phyloP scores from a whole-genome alignment of 2,797 vertebrate species.

The Schizopygopsis malacanthus region DNA sequence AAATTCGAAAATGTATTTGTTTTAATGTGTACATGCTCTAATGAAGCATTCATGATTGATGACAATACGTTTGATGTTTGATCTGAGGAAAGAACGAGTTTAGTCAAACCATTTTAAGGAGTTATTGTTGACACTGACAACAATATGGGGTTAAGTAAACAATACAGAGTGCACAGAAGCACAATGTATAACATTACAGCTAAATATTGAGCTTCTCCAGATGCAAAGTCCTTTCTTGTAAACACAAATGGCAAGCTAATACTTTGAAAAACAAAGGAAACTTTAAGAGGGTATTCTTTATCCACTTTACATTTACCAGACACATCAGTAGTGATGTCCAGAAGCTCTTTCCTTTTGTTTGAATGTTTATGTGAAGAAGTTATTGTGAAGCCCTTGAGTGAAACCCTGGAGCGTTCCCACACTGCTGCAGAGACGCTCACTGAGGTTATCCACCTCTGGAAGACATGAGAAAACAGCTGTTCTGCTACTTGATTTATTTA shows the following conservation, averaged over 20 bases:
- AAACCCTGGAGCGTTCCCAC: conserved; percentile 29
- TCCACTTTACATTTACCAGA: not conserved
- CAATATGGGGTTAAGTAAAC: not conserved
- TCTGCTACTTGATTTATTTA: not conserved
- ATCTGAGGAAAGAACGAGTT: not conserved
- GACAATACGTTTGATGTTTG: not conserved
- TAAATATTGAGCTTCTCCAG: not conserved
- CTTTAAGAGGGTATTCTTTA: not conserved
- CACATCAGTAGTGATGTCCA: not conserved
- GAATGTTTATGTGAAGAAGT: conserved; percentile 27
- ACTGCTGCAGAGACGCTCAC: not conserved
- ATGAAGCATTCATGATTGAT: not conserved
- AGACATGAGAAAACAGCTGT: conserved; percentile 39
- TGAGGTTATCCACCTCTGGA: conserved; percentile 47
- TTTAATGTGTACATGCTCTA: not conserved
- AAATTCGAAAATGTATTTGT: not conserved
- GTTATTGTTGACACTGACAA: conserved; percentile 1
- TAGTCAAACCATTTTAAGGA: not conserved
- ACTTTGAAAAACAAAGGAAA: not conserved
- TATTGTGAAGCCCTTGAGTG: conserved; percentile 2
- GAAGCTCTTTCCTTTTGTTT: conserved; percentile 13
- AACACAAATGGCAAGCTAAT: not conserved
- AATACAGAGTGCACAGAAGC: not conserved
- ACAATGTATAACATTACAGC: not conserved
- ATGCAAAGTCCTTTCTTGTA: not conserved